These are phyloP conservation scores for Apostichopus japonicus DNA, from an alignment of 35 echinoderm and acorn worm genomes.

Conservation along the genomic window DNA sequence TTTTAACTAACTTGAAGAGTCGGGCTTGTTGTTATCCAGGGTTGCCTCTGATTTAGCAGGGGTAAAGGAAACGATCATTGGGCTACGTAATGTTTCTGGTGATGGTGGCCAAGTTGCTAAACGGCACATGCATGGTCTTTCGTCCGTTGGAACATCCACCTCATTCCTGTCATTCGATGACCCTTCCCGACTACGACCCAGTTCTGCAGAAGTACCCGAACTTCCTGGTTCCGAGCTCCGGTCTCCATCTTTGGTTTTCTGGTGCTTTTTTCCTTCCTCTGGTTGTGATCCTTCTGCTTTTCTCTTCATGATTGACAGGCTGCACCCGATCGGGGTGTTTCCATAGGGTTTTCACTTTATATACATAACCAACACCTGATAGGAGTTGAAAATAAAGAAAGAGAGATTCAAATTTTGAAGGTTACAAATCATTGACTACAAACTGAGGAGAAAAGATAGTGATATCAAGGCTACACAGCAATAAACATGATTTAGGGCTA, in stretches of 20 bases:
- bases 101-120: background rate
- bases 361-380: too few relatives aligned
- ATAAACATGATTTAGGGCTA: too few relatives aligned
- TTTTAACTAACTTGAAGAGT: background rate
- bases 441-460: too few relatives aligned
- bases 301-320: background rate
- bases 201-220: background rate
- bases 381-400: too few relatives aligned
- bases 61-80: background rate
- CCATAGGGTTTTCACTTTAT: background rate
- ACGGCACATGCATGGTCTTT: background rate
- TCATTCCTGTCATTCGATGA: background rate
- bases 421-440: too few relatives aligned
- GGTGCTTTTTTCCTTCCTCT: background rate
- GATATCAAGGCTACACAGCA: too few relatives aligned
- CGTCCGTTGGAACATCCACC: background rate
- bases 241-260: background rate
- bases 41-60: background rate
- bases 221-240: background rate
- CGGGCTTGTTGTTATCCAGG: background rate
- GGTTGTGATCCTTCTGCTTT: background rate
- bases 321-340: background rate
- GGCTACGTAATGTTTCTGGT: background rate
- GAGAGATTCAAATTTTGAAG: too few relatives aligned
- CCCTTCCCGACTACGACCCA: background rate